phyloP scores from a whole-genome alignment of 2,113 vertebrate genomes.

The Drymodes brunneopygia region DNA sequence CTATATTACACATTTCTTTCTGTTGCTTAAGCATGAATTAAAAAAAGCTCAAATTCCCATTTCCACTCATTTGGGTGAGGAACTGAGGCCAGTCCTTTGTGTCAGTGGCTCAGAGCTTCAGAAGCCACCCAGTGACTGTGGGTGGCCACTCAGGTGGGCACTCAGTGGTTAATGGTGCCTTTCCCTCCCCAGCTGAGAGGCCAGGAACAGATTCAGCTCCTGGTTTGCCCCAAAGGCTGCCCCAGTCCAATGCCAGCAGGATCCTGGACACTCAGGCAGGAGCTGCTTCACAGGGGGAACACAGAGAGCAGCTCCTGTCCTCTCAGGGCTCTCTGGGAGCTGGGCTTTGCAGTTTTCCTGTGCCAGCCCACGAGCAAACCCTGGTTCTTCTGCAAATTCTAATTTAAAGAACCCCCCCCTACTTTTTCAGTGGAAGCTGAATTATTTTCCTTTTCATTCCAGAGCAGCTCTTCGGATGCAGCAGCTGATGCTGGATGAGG shows the following conservation, averaged over 20 bases:
- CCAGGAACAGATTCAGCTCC: background rate
- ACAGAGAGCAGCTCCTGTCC: background rate
- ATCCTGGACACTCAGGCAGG: background rate
- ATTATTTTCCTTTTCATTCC: conserved; percentile 50
- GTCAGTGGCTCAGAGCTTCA: background rate
- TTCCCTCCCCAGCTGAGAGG: background rate
- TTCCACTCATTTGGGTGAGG: background rate
- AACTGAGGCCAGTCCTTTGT: background rate
- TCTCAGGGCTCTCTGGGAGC: background rate
- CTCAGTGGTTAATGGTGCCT: background rate
- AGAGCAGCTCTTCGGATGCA: conserved; percentile 4
- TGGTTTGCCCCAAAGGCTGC: conserved; percentile 26
- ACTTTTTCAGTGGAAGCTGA: conserved; percentile 22
- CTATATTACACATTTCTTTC: background rate
- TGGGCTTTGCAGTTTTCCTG: background rate
- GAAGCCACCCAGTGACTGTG: background rate
- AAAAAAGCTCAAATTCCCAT: background rate
- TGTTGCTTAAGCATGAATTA: background rate
- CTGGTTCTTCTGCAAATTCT: background rate
- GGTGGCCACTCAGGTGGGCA: background rate
- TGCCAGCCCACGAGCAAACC: background rate
- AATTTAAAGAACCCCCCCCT: conserved; percentile 24
- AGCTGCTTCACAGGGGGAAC: background rate
- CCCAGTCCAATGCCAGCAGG: background rate
- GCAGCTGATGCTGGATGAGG: background rate